A percentile compares a stretch with the other conserved stretches of the same genome.
Evolutionary conservation across 2,797 vertebrate genomes (phyloP).

Genomic region (Danionella dracula): DNA sequence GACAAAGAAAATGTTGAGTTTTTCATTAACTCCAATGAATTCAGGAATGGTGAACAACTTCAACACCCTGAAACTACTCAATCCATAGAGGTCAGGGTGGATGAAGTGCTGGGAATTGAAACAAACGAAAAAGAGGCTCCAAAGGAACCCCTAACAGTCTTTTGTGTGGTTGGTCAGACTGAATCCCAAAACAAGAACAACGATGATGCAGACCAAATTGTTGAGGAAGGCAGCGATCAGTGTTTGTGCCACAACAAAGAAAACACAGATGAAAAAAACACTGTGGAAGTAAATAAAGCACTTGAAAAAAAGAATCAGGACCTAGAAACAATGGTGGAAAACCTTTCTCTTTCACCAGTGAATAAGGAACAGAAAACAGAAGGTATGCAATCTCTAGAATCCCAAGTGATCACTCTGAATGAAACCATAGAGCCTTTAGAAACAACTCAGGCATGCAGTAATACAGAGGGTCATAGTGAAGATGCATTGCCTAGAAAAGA

Average conservation of each 20-base stretch:
- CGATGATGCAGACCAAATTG: conserved; percentile 33
- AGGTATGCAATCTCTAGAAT: conserved; percentile 7
- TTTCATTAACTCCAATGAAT: conserved; percentile 67
- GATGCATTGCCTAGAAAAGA: conserved; percentile 44
- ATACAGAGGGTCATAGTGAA: conserved; percentile 11
- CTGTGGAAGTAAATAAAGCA: neutral
- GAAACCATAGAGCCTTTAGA: neutral
- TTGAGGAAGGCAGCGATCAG: conserved; percentile 32
- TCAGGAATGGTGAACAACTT: conserved; percentile 44
- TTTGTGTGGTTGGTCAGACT: conserved; percentile 65
- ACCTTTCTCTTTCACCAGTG: conserved; percentile 10
- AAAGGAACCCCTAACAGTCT: conserved; percentile 47
- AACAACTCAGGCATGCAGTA: neutral
- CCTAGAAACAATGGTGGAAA: neutral
- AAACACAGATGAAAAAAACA: neutral
- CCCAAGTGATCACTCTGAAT: neutral
- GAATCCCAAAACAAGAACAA: conserved; percentile 25
- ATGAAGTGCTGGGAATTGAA: conserved; percentile 27
- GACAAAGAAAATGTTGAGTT: conserved; percentile 60
- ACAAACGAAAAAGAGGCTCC: conserved; percentile 18
- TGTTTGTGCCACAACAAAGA: conserved; percentile 8
- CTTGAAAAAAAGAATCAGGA: neutral
- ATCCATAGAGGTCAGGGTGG: conserved; percentile 18
- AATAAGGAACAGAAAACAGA: neutral
- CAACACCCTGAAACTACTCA: conserved; percentile 23